phyloP scores from a whole-genome alignment of 2,888 invertebrate genomes.

The Eupithecia insigniata region DNA sequence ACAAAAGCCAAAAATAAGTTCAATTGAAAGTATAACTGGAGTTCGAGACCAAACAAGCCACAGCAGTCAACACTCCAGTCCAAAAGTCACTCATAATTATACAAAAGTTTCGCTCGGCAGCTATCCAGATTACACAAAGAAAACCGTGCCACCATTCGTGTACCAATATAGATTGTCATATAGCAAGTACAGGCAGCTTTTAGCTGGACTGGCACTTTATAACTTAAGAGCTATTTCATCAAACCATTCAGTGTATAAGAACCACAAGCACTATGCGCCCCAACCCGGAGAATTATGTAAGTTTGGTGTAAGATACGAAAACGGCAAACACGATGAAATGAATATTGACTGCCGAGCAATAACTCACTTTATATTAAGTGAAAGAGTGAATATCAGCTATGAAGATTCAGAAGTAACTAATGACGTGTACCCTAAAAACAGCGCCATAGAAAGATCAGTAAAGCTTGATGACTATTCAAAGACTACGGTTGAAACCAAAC shows the following conservation, averaged over 20 bases:
- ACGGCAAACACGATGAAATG: conserved; percentile 38
- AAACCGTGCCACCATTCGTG: conserved; percentile 39
- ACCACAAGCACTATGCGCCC: conserved; percentile 31
- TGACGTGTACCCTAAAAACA: not conserved
- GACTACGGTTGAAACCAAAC: not conserved
- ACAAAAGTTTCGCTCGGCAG: not conserved
- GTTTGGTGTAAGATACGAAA: conserved; percentile 39
- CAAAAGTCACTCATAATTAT: not conserved
- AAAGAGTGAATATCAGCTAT: conserved; percentile 5
- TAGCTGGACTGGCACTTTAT: conserved; percentile 45
- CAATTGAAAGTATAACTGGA: not conserved
- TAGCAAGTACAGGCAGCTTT: conserved; percentile 40
- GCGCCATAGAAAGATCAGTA: not conserved
- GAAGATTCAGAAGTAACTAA: not conserved
- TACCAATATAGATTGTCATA: conserved; percentile 44
- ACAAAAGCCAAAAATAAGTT: not conserved
- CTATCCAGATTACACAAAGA: conserved; percentile 10
- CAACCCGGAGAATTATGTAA: conserved; percentile 41
- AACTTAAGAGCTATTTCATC: conserved; percentile 40
- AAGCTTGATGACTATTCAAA: not conserved
- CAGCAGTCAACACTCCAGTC: not conserved
- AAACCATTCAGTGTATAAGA: conserved; percentile 12
- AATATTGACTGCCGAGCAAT: conserved; percentile 41
- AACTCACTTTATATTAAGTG: conserved; percentile 40
- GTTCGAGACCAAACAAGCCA: not conserved